These are phyloP conservation scores for western clawed frog (Xenopus tropicalis) DNA, from an alignment of 2,113 vertebrate genomes.

Conservation along the genomic window UCB_Xtro_10.0 CM004451.2:64855001-64855500, in stretches of 20 bases:
- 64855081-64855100: no score
- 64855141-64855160: no score
- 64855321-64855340: constrained; percentile 28
- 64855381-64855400: constrained; percentile 31
- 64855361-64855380: constrained; percentile 29
- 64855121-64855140: no score
- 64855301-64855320: constrained; percentile 13
- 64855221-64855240: no score
- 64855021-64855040: no score
- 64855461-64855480: constrained; percentile 39
- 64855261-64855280: not conserved
- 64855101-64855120: no score
- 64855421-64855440: constrained; percentile 41
- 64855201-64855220: no score
- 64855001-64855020: no score
- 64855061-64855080: no score
- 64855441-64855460: constrained; percentile 45
- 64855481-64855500: constrained; percentile 43
- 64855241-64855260: not conserved
- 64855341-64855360: constrained; percentile 30
- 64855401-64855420: constrained; percentile 42
- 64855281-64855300: constrained; percentile 26
- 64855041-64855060: no score
- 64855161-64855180: no score
- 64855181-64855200: no score